These are phyloP conservation scores for Phymorhynchus buccinoides DNA, from an alignment of 1,140 invertebrate species.

Conservation along the genomic window DNA sequence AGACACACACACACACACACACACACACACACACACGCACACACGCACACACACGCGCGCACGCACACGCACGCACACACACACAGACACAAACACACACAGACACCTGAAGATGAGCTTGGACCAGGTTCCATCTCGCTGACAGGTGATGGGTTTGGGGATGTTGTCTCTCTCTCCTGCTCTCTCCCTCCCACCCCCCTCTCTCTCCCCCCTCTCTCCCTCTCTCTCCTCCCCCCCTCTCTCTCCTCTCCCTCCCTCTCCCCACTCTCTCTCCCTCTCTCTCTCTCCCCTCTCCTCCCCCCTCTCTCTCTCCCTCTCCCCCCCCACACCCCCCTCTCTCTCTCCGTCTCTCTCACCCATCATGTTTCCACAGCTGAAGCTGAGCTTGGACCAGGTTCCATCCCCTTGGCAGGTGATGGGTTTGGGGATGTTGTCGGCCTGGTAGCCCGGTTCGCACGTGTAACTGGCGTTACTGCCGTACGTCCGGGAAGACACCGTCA, in stretches of 20 bases:
- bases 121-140: too few species aligned
- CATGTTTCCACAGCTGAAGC: constrained; percentile 26
- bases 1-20: neutral
- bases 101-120: too few species aligned
- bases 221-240: neutral
- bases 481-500: neutral
- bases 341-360: constrained; percentile 19
- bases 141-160: too few species aligned
- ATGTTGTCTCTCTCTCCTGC: neutral
- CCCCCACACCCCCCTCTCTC: neutral
- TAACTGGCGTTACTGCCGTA: neutral
- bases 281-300: neutral
- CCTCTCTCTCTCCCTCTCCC: constrained; percentile 1
- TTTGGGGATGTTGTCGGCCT: constrained; percentile 20
- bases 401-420: neutral
- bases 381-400: neutral
- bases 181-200: neutral
- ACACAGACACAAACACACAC: too few species aligned
- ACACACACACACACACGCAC: neutral
- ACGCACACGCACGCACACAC: neutral
- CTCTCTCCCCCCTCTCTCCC: neutral
- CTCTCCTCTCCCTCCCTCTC: neutral
- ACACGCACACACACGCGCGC: neutral
- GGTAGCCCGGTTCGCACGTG: constrained; percentile 30
- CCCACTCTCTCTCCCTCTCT: constrained; percentile 7